These are phyloP conservation scores for Protonibea diacanthus DNA, from an alignment of 2,797 vertebrate genomes.

Conservation along the genomic window DNA sequence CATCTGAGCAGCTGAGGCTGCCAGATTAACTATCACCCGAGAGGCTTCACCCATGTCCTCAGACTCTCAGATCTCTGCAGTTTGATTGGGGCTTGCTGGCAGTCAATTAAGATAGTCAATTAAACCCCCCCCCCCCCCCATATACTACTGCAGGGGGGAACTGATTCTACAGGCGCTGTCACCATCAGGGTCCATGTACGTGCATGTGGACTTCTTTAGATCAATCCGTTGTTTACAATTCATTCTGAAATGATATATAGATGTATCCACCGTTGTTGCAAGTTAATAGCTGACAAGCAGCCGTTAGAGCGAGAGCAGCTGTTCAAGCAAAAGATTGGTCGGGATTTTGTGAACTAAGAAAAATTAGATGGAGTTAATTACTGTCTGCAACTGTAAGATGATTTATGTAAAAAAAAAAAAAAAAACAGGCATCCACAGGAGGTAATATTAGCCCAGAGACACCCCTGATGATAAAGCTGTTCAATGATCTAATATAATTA, in stretches of 20 bases:
- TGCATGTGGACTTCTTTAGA: background rate
- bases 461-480: slow-evolving; percentile 38
- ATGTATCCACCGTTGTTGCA: background rate
- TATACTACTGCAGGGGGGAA: slow-evolving; percentile 3
- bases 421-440: slow-evolving; percentile 9
- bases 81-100: slow-evolving; percentile 39
- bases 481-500: slow-evolving; percentile 50
- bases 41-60: slow-evolving; percentile 42
- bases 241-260: background rate
- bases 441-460: slow-evolving; percentile 12
- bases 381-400: slow-evolving; percentile 10
- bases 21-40: slow-evolving; percentile 54
- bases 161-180: slow-evolving; percentile 24
- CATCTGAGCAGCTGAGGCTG: slow-evolving; percentile 44
- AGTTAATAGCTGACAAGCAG: background rate
- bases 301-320: slow-evolving; percentile 7
- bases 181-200: slow-evolving; percentile 1
- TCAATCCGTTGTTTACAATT: background rate
- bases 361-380: slow-evolving; percentile 25
- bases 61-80: slow-evolving; percentile 51
- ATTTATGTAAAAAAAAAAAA: slow-evolving; percentile 16
- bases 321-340: slow-evolving; percentile 1
- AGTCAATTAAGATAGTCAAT: slow-evolving; percentile 52
- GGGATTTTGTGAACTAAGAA: slow-evolving; percentile 11
- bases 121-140: slow-evolving; percentile 19